Base-by-base conservation (phyloP, 1,140 invertebrate species). In the Zaprionus ornatus region DNA sequence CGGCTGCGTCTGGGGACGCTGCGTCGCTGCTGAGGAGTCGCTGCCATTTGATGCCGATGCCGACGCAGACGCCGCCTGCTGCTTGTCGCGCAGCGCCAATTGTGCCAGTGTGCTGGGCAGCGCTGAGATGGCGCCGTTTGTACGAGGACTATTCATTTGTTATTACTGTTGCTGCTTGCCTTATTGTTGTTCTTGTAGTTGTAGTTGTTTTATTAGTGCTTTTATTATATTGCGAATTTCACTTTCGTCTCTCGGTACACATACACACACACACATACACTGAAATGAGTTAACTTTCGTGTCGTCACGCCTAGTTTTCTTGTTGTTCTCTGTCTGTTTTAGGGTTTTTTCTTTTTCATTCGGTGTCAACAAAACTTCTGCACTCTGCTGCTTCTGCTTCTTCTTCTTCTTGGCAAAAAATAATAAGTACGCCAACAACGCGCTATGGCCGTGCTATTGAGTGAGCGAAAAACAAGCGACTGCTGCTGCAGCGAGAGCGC, bases 61-160 rank as follows among this genome's bases (percentile, higher is more conserved):
- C 54, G 86, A 76, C n/a, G 73, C 61, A 45, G 82, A 56, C 54
- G 86, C 78, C 68, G 84, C 86, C 55, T 85, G 87, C 77, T 91
- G 91, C 80, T 91, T 91, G 77, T 91, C 91, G 63, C 91, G 82
- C 66, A 91, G 59, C 32, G 91, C 90, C 62, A 91, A 76, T 48
- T 91, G 91, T 66, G 91, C 91, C 79, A 91, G 61, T 78, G 91
- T 91, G 82, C 90, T 91, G 63, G 91, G 91, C 66, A 91, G 81
- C 64, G 91, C 91, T 57, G 86, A 88, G 45, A 91, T 91, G 67
- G 91, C 91, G 74, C 82, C 87, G 77, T 91, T 92, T 73, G 91
- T 74, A 75, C 91, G 84, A 85, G 91, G 90, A 90, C 91, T 92
- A 80, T 91, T 92, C 91, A 91, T 91, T 87, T 85, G 77, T 69